phyloP scores from a whole-genome alignment of 2,888 invertebrate genomes.

The Patella ulyssiponensis region DNA sequence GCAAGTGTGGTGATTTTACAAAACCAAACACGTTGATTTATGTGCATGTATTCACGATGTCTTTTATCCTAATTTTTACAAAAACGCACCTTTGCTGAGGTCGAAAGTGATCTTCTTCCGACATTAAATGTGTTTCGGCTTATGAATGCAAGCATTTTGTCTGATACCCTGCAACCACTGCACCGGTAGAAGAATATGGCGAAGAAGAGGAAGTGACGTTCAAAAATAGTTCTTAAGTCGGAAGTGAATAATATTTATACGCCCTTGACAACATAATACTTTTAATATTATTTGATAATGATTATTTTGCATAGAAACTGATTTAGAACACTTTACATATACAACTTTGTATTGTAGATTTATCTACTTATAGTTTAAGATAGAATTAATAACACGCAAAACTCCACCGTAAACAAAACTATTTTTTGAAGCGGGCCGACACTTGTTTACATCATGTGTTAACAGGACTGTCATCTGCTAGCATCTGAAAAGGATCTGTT shows the following conservation, averaged over 20 bases:
- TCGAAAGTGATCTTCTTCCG: constrained; percentile 37
- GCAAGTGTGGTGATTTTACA: too few species aligned
- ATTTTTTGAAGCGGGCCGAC: constrained; percentile 15
- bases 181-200: constrained; percentile 21
- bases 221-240: constrained; percentile 12
- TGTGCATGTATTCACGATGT: too few species aligned
- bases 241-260: constrained; percentile 38
- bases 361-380: too few species aligned
- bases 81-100: constrained; percentile 37
- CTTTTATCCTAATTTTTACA: too few species aligned
- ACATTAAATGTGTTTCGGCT: background rate
- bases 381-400: too few species aligned
- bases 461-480: background rate
- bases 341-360: too few species aligned
- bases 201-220: constrained; percentile 31
- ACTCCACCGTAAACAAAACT: background rate
- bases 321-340: too few species aligned
- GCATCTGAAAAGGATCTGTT: too few species aligned
- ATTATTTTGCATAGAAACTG: too few species aligned
- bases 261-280: constrained; percentile 49
- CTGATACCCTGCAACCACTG: constrained; percentile 17
- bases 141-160: constrained; percentile 10
- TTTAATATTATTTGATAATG: too few species aligned
- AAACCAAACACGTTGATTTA: too few species aligned
- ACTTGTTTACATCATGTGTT: constrained; percentile 38